Conservation (phyloP, 2,113 vertebrate species). For the Varanus komodoensis region DNA sequence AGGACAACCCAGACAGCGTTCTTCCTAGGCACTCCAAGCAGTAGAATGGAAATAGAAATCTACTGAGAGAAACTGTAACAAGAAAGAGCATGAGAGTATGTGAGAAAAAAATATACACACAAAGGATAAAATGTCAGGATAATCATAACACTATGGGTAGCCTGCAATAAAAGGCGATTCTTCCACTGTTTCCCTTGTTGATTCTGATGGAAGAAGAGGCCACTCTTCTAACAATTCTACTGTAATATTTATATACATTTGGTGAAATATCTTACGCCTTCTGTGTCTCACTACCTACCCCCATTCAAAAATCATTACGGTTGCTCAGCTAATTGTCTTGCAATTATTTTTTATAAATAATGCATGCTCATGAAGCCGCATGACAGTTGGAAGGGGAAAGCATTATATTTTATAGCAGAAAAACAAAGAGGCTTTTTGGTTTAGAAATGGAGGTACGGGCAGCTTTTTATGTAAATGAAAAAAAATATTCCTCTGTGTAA, state of each 20-base stretch:
- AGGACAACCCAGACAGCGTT: neutral
- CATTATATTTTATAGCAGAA: fast-evolving
- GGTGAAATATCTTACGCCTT: neutral
- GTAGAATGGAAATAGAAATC: neutral
- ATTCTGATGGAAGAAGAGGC: neutral
- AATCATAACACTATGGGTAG: neutral
- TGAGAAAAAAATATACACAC: neutral
- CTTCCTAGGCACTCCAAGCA: neutral
- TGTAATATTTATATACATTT: neutral
- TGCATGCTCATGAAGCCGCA: neutral
- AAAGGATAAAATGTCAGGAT: neutral
- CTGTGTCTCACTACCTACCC: neutral
- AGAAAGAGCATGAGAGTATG: neutral
- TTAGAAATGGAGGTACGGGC: neutral
- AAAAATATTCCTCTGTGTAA: conserved; percentile 11
- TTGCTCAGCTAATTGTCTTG: neutral
- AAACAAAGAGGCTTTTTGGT: fast-evolving
- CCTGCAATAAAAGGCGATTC: neutral
- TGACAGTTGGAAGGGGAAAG: neutral
- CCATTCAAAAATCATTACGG: neutral
- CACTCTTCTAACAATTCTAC: neutral
- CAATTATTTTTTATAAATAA: neutral
- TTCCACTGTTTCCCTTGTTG: neutral
- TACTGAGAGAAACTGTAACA: neutral
- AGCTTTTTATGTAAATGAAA: conserved; percentile 22